Base-by-base conservation (phyloP, 2,888 invertebrate genomes). In the Orchesella flavescens region DNA sequence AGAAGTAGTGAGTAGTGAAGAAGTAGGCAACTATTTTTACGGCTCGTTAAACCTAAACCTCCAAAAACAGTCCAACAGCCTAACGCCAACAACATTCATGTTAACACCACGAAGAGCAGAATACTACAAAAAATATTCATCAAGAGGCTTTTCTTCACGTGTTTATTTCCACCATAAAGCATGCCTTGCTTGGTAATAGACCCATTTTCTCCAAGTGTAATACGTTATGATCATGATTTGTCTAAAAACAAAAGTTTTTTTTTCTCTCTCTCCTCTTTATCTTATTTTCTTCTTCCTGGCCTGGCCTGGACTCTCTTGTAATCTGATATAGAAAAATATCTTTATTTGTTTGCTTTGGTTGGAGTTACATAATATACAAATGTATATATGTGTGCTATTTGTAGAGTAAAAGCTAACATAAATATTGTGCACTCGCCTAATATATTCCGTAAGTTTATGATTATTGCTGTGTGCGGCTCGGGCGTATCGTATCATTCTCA, bases 191-290 rank as follows among this genome's bases (percentile, higher is more conserved):
- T 69, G 19, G 49, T 53, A 49, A 69, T 53, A 69, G 53, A 49
- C 23, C 44, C 53, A 69, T 69, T 53, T 69, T 53, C 19, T 69
- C 53, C 69, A 69, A 69, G 66, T 69, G 69, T 69, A 53, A 53
- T 69, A 69, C 34, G 49, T 53, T 69, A 69, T 53, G 69, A 69
- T 69, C 69, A 69, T 69, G 69, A 69, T 69, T 69, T 69, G 69
- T 69, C 69, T 69, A 69, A 69, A 69, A 53, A 69, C 69, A 69
- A 69, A 65, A 69, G 69, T 69, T 69, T 69, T 53, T n/a, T 34
- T 7, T 7, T 34, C 34, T 44, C 7, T 21, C 2, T 53, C n/a
- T 34, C 34, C 34, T 34, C 34, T 44, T 17, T 21, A 53, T 53
- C n/a, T n/a, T 44, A 19, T 44, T 44, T 66, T 44, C 44, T 63